Evolutionary conservation across 2,888 invertebrate species (phyloP).

Genomic region (Agrochola macilenta): DNA sequence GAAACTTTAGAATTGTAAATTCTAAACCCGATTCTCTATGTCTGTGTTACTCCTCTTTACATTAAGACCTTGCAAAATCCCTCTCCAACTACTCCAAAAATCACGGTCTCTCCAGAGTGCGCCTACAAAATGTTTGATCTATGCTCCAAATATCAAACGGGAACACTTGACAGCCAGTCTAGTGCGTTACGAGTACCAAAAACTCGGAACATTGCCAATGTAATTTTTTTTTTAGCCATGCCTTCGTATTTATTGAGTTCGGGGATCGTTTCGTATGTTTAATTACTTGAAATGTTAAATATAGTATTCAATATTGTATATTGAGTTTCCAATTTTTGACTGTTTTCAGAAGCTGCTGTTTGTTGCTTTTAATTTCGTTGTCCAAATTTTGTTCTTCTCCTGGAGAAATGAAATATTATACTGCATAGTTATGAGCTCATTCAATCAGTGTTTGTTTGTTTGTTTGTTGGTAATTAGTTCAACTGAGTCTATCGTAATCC

Average conservation of each 20-base stretch:
- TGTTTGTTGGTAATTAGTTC: conserved; percentile 6
- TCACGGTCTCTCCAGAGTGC: conserved; percentile 43
- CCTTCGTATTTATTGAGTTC: conserved; percentile 50
- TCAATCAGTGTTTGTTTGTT: conserved; percentile 4
- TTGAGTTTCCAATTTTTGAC: neutral
- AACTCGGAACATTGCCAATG: conserved; percentile 81
- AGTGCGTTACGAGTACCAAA: conserved; percentile 68
- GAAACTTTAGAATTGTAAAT: conserved; percentile 11
- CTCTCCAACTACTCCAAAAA: conserved; percentile 17
- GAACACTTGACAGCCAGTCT: conserved; percentile 69
- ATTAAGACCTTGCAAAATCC: conserved; percentile 20
- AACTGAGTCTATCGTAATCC: conserved; percentile 20
- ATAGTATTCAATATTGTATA: neutral
- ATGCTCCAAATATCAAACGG: conserved; percentile 67
- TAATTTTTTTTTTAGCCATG: conserved; percentile 69
- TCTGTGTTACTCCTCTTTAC: neutral
- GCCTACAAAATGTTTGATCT: conserved; percentile 57
- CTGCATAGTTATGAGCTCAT: neutral
- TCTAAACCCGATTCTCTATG: neutral
- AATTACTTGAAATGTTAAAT: conserved; percentile 35
- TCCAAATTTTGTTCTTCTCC: neutral
- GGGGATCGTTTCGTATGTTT: conserved; percentile 28
- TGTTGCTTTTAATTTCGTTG: neutral
- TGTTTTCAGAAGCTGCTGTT: neutral
- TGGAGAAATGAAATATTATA: neutral